phyloP scores from a whole-genome alignment of 2,888 invertebrate species.

The Drosophila kuntzei region DNA sequence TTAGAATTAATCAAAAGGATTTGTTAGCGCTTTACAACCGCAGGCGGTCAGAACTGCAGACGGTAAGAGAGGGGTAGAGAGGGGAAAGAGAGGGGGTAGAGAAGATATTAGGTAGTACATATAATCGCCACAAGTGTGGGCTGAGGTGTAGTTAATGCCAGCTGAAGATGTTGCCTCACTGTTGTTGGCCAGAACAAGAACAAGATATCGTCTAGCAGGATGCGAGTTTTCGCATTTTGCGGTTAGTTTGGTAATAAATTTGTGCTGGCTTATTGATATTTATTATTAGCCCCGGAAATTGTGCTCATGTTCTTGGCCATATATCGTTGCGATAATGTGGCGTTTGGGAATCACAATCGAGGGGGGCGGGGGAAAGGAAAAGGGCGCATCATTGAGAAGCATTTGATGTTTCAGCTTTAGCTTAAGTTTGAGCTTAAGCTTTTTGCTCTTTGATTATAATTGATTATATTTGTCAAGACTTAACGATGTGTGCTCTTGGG shows the following conservation, averaged over 20 bases:
- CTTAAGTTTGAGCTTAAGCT: neutral
- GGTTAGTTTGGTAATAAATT: constrained; percentile 75
- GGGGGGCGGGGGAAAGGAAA: too few species aligned
- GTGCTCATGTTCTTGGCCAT: constrained; percentile 58
- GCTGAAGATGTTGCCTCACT: constrained; percentile 5
- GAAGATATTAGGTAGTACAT: too few species aligned
- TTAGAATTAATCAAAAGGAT: constrained; percentile 82
- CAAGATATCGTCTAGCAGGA: constrained; percentile 39
- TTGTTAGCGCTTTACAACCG: constrained; percentile 65
- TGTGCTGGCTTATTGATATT: constrained; percentile 76
- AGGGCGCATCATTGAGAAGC: constrained; percentile 4
- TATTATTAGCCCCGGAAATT: constrained; percentile 75
- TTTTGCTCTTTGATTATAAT: constrained; percentile 38
- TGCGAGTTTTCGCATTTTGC: constrained; percentile 57
- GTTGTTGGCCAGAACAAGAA: constrained; percentile 23
- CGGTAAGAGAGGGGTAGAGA: neutral
- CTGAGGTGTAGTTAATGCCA: constrained; percentile 6
- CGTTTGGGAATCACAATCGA: constrained; percentile 43
- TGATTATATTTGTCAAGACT: constrained; percentile 48
- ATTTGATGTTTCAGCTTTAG: constrained; percentile 16
- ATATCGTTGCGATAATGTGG: constrained; percentile 65
- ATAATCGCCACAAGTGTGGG: constrained; percentile 16
- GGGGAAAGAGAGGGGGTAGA: neutral
- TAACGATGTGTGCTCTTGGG: constrained; percentile 14
- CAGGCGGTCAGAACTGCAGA: constrained; percentile 40